Evolutionary conservation across 2,797 vertebrate species (phyloP).

Genomic region (Dicrostonyx torquatus): DNA sequence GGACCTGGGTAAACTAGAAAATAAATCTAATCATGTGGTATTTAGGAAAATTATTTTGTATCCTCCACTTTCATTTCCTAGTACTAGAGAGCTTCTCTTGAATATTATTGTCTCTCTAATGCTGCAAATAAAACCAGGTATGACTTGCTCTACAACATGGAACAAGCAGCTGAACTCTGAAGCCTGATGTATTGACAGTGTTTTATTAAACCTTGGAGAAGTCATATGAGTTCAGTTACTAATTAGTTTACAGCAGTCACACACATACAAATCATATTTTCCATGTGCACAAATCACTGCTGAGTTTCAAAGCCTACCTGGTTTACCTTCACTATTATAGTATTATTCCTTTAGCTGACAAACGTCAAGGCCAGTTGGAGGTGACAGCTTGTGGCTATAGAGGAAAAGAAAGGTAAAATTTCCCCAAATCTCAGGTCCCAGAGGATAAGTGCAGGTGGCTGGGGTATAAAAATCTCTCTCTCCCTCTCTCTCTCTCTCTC

Average conservation of each 20-base stretch:
- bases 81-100: conserved; percentile 17
- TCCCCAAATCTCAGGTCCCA: conserved; percentile 66
- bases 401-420: conserved; percentile 39
- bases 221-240: conserved; percentile 57
- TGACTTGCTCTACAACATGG: conserved; percentile 55
- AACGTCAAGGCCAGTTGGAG: conserved; percentile 53
- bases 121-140: conserved; percentile 58
- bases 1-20: neutral
- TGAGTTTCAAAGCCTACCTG: conserved; percentile 57
- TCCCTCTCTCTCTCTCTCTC: too few species aligned
- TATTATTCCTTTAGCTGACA: conserved; percentile 59
- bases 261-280: conserved; percentile 61
- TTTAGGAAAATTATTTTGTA: conserved; percentile 19
- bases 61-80: conserved; percentile 29
- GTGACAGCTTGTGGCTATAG: conserved; percentile 51
- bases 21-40: neutral
- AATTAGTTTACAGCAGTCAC: conserved; percentile 66
- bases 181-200: conserved; percentile 63
- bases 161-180: conserved; percentile 50
- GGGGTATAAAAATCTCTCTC: neutral
- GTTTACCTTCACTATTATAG: conserved; percentile 19
- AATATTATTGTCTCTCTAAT: conserved; percentile 37
- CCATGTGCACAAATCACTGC: neutral
- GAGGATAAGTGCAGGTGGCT: neutral
- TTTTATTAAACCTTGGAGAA: conserved; percentile 72